These are phyloP conservation scores for Ceratotherium simum DNA, from an alignment of 2,113 vertebrate genomes.

Conservation along the genomic window DNA sequence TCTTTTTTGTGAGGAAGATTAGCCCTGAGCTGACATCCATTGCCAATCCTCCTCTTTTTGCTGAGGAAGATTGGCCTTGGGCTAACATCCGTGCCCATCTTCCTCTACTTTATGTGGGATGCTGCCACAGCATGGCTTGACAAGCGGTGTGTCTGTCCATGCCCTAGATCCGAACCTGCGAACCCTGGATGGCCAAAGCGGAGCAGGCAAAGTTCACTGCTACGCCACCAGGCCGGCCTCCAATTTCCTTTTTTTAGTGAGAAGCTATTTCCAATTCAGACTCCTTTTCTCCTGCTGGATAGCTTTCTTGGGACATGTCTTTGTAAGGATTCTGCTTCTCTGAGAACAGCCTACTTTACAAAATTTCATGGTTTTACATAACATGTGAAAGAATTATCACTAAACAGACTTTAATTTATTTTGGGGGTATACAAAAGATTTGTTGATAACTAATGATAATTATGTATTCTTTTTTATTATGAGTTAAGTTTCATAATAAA, in stretches of 20 bases:
- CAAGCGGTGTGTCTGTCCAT: no score
- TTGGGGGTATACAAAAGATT: fast-evolving
- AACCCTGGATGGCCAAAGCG: no score
- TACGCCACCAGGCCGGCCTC: no score
- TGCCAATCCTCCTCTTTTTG: no score
- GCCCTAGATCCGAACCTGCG: no score
- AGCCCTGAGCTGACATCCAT: no score
- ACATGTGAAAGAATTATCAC: neutral
- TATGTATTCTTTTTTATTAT: neutral
- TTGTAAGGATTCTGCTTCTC: neutral
- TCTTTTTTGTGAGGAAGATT: no score
- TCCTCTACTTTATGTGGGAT: no score
- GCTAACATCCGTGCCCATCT: no score
- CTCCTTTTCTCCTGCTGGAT: neutral
- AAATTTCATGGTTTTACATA: neutral
- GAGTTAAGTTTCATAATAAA: neutral
- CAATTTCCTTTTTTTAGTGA: neutral
- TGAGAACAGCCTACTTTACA: neutral
- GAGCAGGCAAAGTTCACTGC: no score
- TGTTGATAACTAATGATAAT: neutral
- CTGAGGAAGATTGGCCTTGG: no score
- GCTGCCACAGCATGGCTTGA: no score
- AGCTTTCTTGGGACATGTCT: neutral
- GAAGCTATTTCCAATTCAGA: neutral
- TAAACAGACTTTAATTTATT: neutral